phyloP scores from a whole-genome alignment of 1,140 invertebrate genomes.

The Microplitis mediator region DNA sequence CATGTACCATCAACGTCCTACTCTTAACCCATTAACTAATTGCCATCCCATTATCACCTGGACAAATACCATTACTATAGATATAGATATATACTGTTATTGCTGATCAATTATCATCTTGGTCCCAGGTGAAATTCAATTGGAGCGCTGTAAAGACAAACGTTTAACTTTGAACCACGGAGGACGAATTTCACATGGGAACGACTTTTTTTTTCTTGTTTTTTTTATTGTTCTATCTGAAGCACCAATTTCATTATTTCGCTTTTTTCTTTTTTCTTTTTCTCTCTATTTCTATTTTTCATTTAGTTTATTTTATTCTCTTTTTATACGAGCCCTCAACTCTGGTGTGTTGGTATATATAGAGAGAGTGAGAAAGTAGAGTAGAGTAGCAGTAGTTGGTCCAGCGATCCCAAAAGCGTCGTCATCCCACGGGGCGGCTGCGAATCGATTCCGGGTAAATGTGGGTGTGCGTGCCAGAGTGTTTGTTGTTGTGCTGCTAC shows the following conservation, averaged over 20 bases:
- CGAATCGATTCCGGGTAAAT: conserved; percentile 31
- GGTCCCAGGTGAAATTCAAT: not conserved
- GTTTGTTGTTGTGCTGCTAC: conserved; percentile 17
- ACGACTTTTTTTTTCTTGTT: not conserved
- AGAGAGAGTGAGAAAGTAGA: too few species aligned
- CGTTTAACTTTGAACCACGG: conserved; percentile 5
- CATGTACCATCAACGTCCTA: conserved; percentile 1
- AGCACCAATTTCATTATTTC: not conserved
- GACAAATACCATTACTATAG: not conserved
- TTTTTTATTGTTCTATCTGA: not conserved
- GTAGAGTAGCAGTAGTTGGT: conserved; percentile 8
- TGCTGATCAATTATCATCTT: not conserved
- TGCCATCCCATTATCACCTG: not conserved
- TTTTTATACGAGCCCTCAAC: too few species aligned
- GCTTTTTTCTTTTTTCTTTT: conserved; percentile 1
- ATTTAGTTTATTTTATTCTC: not conserved
- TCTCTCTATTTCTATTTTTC: not conserved
- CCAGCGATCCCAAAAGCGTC: conserved; percentile 27
- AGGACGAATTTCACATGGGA: conserved; percentile 8
- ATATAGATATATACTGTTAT: too few species aligned
- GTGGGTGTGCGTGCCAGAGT: conserved; percentile 32
- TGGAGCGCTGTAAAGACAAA: conserved; percentile 2
- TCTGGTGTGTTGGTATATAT: not conserved
- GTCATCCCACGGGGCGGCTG: conserved; percentile 18
- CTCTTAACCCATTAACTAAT: not conserved